Conservation (phyloP, 2,888 invertebrate genomes). For the Coenonympha glycerion region DNA sequence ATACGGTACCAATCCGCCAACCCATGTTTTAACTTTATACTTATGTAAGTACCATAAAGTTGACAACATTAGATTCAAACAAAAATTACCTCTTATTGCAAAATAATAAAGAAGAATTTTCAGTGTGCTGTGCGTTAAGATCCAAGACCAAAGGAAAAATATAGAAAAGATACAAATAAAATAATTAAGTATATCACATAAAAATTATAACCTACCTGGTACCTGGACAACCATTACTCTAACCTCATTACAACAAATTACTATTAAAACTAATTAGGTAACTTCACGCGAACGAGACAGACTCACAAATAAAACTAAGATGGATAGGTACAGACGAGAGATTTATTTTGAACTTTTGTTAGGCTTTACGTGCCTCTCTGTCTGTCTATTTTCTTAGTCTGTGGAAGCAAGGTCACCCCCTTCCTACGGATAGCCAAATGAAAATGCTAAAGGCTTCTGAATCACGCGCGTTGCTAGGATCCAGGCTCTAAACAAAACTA, state of each 20-base stretch:
- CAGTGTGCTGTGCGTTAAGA: neutral
- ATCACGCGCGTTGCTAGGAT: slow-evolving; percentile 30
- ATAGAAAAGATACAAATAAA: neutral
- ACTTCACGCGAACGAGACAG: too few species aligned
- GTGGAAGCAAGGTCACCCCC: slow-evolving; percentile 51
- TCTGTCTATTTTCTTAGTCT: slow-evolving; percentile 14
- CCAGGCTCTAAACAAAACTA: neutral
- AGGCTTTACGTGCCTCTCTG: too few species aligned
- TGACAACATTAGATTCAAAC: too few species aligned
- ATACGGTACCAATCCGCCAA: neutral
- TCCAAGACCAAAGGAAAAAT: neutral
- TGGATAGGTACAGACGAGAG: too few species aligned
- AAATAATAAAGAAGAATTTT: neutral
- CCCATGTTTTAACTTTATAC: neutral
- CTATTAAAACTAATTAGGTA: too few species aligned
- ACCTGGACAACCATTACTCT: too few species aligned
- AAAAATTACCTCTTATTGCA: neutral
- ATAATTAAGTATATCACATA: too few species aligned
- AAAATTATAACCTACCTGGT: too few species aligned
- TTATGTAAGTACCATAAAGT: neutral
- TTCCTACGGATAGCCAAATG: slow-evolving; percentile 56
- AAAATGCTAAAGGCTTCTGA: slow-evolving; percentile 44
- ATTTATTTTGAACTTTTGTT: too few species aligned
- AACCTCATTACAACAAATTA: too few species aligned
- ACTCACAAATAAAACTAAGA: too few species aligned